These are phyloP conservation scores for Leptocoma aspasia DNA, from an alignment of 2,113 vertebrate genomes.

Conservation along the genomic window DNA sequence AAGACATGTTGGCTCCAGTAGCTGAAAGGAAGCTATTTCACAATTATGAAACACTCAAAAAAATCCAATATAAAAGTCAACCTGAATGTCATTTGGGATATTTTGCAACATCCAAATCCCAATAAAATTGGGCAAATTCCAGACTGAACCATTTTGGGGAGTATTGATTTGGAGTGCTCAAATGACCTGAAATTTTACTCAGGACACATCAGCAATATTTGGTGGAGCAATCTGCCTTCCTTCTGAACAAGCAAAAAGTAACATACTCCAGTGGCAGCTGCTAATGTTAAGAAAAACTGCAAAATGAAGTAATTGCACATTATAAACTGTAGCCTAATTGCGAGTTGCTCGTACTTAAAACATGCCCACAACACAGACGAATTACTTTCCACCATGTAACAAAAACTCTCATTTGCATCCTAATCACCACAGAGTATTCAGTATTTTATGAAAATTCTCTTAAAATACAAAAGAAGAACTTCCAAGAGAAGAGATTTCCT, in stretches of 20 bases:
- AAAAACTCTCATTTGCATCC: constrained; percentile 33
- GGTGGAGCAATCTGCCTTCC: neutral
- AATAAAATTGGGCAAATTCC: neutral
- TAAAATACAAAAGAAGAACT: constrained; percentile 11
- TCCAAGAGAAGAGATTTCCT: neutral
- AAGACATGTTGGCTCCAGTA: neutral
- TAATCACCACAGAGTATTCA: neutral
- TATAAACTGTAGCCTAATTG: constrained; percentile 3
- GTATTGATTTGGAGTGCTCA: neutral
- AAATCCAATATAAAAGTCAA: neutral
- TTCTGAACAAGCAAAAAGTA: neutral
- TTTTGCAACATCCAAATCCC: neutral
- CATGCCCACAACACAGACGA: neutral
- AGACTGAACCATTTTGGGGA: neutral
- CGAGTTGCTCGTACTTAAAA: neutral
- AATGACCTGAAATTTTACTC: neutral
- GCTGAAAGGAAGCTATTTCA: neutral
- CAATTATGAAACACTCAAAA: neutral
- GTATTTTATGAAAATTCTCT: constrained; percentile 2
- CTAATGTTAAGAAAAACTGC: constrained; percentile 16
- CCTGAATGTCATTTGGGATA: neutral
- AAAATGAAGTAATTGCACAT: constrained; percentile 26
- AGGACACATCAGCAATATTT: neutral
- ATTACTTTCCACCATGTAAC: constrained; percentile 6
- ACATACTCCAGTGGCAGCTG: neutral